Conservation (phyloP, 1,140 invertebrate species). For the Tetraneura akinire region DNA sequence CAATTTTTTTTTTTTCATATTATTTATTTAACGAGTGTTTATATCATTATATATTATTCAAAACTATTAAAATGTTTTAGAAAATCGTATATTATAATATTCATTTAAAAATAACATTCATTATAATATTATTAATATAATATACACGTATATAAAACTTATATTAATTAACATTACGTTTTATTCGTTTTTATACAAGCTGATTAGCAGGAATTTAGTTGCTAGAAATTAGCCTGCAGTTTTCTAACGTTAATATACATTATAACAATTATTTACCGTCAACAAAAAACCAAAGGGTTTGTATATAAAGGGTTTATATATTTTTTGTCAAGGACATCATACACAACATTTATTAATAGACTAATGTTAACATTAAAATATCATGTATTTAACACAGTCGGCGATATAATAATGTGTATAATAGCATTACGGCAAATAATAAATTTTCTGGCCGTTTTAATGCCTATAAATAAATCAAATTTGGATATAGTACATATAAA, state of each 20-base stretch:
- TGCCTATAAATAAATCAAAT: conserved; percentile 29
- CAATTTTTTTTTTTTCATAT: neutral
- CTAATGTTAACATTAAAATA: neutral
- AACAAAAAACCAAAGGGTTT: neutral
- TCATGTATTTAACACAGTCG: neutral
- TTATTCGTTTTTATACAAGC: neutral
- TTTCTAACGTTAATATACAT: neutral
- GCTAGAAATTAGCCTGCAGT: too few species aligned
- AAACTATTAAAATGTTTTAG: neutral
- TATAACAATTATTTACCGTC: too few species aligned
- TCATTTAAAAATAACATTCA: neutral
- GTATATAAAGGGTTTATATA: neutral
- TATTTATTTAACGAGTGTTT: too few species aligned
- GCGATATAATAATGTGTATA: neutral
- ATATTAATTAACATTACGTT: conserved; percentile 1
- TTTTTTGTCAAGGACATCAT: neutral
- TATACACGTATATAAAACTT: too few species aligned
- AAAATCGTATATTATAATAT: neutral
- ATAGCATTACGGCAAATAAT: neutral
- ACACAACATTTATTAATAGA: neutral
- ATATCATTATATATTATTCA: too few species aligned
- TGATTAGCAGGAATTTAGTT: neutral
- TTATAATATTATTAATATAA: neutral
- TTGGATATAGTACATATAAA: too few species aligned
- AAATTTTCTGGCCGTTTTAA: neutral